These are phyloP conservation scores for Scaptomyza hsui DNA, from an alignment of 1,140 invertebrate species.

Conservation along the genomic window DNA sequence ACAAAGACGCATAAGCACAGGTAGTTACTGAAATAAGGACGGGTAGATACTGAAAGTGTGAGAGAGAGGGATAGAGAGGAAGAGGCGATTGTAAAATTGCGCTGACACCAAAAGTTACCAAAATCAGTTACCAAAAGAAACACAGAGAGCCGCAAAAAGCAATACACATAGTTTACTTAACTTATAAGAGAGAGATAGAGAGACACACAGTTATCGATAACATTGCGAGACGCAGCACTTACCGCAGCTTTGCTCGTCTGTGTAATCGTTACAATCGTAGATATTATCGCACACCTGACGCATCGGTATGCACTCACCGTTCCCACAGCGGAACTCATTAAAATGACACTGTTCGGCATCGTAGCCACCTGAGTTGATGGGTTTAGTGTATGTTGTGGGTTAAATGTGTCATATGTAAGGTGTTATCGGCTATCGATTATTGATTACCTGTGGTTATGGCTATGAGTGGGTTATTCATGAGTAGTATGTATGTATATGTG, in stretches of 20 bases:
- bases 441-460: conserved; percentile 9
- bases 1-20: conserved; percentile 27
- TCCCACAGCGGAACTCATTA: conserved; percentile 88
- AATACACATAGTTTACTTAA: conserved; percentile 22
- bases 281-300: conserved; percentile 87
- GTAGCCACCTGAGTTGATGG: conserved; percentile 54
- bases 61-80: conserved; percentile 16
- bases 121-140: conserved; percentile 13
- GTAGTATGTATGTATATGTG: conserved; percentile 12
- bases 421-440: conserved; percentile 13
- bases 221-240: conserved; percentile 84
- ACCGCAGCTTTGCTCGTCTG: conserved; percentile 90
- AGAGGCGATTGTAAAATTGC: conserved; percentile 5
- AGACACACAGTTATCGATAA: conserved; percentile 41
- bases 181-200: conserved; percentile 5
- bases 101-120: conserved; percentile 28
- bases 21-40: conserved; percentile 18
- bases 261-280: conserved; percentile 89
- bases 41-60: not conserved
- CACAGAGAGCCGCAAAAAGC: conserved; percentile 30
- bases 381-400: conserved; percentile 19
- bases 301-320: conserved; percentile 87
- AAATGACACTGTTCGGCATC: conserved; percentile 62
- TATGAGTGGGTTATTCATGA: conserved; percentile 8
- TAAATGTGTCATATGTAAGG: not conserved